Percentiles rank a stretch among this genome's conserved stretches.
Conservation (phyloP, 2,888 invertebrate species). For the Orthosia gracilis region DNA sequence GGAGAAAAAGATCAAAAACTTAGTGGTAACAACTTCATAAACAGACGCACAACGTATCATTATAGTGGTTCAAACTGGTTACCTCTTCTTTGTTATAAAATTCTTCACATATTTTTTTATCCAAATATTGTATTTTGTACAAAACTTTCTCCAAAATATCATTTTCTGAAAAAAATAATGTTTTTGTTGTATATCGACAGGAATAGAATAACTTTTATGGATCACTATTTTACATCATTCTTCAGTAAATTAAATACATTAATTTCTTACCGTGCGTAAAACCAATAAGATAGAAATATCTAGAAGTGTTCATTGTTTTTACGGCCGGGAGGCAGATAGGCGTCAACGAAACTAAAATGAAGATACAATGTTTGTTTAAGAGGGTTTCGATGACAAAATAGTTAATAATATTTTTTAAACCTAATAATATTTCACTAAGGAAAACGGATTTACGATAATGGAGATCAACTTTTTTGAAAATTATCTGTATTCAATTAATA, state of each 20-base stretch:
- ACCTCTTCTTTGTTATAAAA: conserved; percentile 66
- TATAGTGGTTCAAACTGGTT: conserved; percentile 29
- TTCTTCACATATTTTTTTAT: conserved; percentile 56
- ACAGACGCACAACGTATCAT: not conserved
- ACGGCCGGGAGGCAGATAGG: conserved; percentile 76
- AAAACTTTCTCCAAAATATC: conserved; percentile 65
- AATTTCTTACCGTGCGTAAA: conserved; percentile 76
- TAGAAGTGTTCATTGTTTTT: conserved; percentile 66
- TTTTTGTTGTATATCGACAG: not conserved
- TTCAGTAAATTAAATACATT: not conserved
- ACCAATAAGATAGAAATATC: conserved; percentile 75
- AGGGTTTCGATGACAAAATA: not conserved
- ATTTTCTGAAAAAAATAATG: conserved; percentile 71
- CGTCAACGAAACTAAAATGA: conserved; percentile 63
- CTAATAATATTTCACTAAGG: no score
- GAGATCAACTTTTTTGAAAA: not conserved
- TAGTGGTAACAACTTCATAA: no score
- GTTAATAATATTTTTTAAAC: no score
- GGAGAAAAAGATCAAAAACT: no score
- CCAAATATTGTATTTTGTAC: conserved; percentile 59
- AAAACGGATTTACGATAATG: no score
- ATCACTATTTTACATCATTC: no score
- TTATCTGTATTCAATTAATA: no score
- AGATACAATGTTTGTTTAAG: not conserved
- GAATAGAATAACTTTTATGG: no score